These are phyloP conservation scores for Gymnarchus niloticus DNA, from an alignment of 2,113 vertebrate species.

Conservation along the genomic window DNA sequence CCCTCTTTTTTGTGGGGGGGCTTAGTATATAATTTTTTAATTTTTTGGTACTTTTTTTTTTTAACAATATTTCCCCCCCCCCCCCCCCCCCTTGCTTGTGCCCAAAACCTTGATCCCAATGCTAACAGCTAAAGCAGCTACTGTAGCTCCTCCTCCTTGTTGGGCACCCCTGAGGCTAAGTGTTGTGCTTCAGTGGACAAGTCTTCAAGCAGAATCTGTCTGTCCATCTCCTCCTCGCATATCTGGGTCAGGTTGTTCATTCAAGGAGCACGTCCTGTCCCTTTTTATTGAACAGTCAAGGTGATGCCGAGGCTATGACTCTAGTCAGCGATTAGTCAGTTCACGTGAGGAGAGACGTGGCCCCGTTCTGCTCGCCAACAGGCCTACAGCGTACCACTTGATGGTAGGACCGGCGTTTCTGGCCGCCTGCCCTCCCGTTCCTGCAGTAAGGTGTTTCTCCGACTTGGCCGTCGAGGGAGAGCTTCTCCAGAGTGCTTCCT, in stretches of 20 bases:
- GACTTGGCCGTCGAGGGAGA: neutral
- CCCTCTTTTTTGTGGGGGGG: too few species aligned
- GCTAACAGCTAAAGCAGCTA: neutral
- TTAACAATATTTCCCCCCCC: too few species aligned
- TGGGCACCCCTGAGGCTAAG: neutral
- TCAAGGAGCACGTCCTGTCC: neutral
- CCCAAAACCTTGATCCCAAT: too few species aligned
- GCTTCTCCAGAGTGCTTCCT: neutral
- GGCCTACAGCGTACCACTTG: neutral
- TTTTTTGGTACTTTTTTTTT: too few species aligned
- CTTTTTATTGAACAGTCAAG: neutral
- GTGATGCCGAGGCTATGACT: neutral
- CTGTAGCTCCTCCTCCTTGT: neutral
- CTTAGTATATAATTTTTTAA: too few species aligned
- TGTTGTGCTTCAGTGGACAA: neutral
- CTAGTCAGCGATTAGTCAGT: constrained; percentile 1
- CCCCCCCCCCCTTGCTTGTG: too few species aligned
- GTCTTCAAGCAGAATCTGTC: too few species aligned
- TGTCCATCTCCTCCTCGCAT: too few species aligned
- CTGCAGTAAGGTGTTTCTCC: neutral
- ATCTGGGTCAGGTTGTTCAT: neutral
- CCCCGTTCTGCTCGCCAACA: neutral
- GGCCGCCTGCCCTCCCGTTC: neutral
- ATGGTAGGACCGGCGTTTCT: neutral
- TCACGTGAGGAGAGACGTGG: neutral